Conservation (phyloP, 2,113 vertebrate species). For the Micromys minutus region DNA sequence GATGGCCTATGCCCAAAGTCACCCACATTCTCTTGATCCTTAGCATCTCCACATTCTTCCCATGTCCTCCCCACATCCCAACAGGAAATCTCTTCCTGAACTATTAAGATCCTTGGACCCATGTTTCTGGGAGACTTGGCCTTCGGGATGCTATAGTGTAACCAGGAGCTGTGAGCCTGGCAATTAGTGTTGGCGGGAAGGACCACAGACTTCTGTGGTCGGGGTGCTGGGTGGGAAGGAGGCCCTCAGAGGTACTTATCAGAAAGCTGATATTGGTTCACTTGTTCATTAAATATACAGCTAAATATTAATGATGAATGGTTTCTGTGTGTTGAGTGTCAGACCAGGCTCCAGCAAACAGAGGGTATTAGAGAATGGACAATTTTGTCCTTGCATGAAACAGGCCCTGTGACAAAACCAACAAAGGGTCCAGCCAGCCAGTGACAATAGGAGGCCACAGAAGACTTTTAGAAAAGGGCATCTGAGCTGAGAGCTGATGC, state of each 20-base stretch:
- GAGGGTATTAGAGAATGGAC: background rate
- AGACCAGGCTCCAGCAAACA: background rate
- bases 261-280: background rate
- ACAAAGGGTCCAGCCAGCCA: fast-evolving
- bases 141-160: background rate
- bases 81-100: background rate
- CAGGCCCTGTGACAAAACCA: background rate
- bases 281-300: background rate
- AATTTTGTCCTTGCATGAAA: fast-evolving
- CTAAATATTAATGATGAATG: background rate
- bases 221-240: background rate
- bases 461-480: background rate
- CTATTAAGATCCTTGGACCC: background rate
- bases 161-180: background rate
- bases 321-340: background rate
- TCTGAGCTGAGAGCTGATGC: background rate
- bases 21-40: background rate
- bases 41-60: background rate
- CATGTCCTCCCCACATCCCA: background rate
- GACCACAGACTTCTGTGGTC: background rate
- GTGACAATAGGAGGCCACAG: fast-evolving
- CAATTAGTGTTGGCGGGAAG: background rate
- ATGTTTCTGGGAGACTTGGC: background rate
- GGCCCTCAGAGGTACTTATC: background rate
- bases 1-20: background rate